Conservation (phyloP, 1,140 invertebrate genomes). For the Dreissena polymorpha region DNA sequence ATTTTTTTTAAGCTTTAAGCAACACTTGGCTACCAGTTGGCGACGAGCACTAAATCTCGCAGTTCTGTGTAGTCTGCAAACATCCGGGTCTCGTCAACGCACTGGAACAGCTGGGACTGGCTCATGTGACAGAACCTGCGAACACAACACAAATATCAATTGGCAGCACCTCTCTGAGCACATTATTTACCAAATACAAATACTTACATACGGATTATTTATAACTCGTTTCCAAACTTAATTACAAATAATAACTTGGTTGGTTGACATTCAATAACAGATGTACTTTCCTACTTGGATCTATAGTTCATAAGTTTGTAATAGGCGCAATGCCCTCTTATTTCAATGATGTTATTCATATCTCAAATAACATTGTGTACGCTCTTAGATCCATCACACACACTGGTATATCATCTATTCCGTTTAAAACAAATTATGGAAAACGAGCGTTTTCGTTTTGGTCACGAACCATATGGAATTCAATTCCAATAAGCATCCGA, state of each 20-base stretch:
- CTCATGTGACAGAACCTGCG: conserved; percentile 31
- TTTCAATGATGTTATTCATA: no score
- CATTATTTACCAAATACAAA: neutral
- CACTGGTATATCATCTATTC: no score
- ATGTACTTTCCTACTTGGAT: no score
- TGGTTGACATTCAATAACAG: no score
- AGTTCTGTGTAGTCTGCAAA: conserved; percentile 4
- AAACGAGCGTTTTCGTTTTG: no score
- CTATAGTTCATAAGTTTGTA: no score
- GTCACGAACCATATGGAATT: no score
- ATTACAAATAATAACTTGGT: neutral
- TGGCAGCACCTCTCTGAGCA: neutral
- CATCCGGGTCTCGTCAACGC: conserved; percentile 1
- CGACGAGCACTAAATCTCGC: conserved; percentile 1
- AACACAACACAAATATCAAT: neutral
- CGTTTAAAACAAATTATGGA: no score
- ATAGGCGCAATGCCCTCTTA: no score
- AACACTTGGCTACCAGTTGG: conserved; percentile 15
- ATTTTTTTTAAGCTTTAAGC: neutral
- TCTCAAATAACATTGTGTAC: no score
- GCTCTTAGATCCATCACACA: no score
- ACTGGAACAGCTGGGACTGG: neutral
- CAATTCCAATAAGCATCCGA: no score
- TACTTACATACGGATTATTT: neutral
- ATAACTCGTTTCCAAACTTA: neutral